phyloP scores from a whole-genome alignment of 2,888 invertebrate genomes.

The Diogma glabrata region DNA sequence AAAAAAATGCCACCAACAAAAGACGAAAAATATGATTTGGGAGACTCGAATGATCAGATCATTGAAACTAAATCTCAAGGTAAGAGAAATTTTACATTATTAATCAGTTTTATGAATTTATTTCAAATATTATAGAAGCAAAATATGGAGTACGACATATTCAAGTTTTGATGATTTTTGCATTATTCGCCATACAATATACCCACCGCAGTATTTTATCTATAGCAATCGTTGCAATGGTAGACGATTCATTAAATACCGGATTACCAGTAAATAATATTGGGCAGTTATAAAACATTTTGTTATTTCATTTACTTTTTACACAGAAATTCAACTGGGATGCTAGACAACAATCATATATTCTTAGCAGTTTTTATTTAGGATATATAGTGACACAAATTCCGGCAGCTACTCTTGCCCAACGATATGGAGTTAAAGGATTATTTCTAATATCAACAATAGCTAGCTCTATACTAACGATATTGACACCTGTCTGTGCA shows the following conservation, averaged over 20 bases:
- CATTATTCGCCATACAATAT: constrained; percentile 49
- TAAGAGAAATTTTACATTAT: no score
- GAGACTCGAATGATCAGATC: no score
- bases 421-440: constrained; percentile 60
- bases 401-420: constrained; percentile 57
- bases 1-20: no score
- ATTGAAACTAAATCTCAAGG: no score
- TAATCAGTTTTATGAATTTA: not conserved
- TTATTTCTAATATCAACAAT: constrained; percentile 45
- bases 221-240: constrained; percentile 65
- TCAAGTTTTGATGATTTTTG: constrained; percentile 48
- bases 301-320: no score
- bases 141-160: constrained; percentile 46
- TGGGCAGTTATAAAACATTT: no score
- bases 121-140: not conserved
- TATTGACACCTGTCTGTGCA: constrained; percentile 57
- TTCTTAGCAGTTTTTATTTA: constrained; percentile 69
- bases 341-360: constrained; percentile 40
- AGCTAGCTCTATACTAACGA: constrained; percentile 49
- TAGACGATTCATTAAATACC: constrained; percentile 36
- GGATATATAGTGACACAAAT: constrained; percentile 65
- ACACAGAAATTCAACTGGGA: constrained; percentile 32
- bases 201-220: constrained; percentile 57
- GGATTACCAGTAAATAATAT: constrained; percentile 36
- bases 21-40: no score